Evolutionary conservation across 1,140 invertebrate genomes (phyloP).

Genomic region (Gerris buenoi): DNA sequence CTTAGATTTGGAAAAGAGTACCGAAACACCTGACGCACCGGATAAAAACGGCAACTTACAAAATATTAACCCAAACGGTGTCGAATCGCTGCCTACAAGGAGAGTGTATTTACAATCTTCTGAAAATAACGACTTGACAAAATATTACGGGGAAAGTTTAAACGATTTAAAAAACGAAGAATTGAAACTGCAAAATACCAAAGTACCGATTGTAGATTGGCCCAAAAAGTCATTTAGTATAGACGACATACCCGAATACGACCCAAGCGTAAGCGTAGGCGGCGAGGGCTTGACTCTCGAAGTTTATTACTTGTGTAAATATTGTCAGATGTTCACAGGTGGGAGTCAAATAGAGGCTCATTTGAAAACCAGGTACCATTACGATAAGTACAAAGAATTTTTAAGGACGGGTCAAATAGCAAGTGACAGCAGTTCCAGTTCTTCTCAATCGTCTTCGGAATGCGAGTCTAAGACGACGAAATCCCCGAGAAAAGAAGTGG

Average conservation of each 20-base stretch:
- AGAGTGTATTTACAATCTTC: too few relatives aligned
- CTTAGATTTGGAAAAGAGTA: too few relatives aligned
- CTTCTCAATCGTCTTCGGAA: background rate
- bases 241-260: background rate
- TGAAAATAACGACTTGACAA: background rate
- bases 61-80: too few relatives aligned
- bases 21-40: too few relatives aligned
- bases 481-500: too few relatives aligned
- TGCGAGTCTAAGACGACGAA: too few relatives aligned
- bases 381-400: background rate
- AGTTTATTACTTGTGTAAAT: background rate
- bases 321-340: background rate
- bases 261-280: background rate
- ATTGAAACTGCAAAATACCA: background rate
- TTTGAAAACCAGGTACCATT: background rate
- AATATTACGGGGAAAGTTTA: background rate
- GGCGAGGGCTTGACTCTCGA: background rate
- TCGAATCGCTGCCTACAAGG: too few relatives aligned
- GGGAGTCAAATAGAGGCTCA: background rate
- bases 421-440: background rate
- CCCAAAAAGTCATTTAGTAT: background rate
- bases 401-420: background rate
- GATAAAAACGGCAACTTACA: too few relatives aligned
- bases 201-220: background rate
- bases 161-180: background rate